These are phyloP conservation scores for Psittacula echo DNA, from an alignment of 2,797 vertebrate species.

Conservation along the genomic window DNA sequence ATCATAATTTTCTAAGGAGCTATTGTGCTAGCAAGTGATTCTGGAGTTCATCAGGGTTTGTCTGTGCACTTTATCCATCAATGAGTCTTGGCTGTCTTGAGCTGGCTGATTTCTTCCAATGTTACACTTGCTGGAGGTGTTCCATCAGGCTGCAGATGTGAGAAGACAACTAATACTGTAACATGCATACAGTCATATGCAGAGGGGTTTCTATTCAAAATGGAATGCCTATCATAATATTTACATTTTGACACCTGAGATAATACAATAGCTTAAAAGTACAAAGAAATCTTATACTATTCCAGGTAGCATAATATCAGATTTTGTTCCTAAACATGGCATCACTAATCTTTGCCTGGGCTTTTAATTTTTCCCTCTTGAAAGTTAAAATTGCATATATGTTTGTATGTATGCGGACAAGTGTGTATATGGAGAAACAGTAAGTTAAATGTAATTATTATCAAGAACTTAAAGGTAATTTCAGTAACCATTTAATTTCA, in stretches of 20 bases:
- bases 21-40: neutral
- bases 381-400: neutral
- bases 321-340: neutral
- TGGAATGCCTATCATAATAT: neutral
- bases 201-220: neutral
- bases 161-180: neutral
- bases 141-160: neutral
- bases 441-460: neutral
- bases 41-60: neutral
- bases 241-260: neutral
- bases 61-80: neutral
- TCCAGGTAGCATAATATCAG: neutral
- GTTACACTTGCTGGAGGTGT: neutral
- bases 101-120: neutral
- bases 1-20: neutral
- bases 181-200: neutral
- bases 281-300: neutral
- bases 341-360: neutral
- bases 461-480: neutral
- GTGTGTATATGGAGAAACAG: neutral
- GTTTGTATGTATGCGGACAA: neutral
- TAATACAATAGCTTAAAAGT: neutral
- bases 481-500: constrained; percentile 2
- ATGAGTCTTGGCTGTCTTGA: neutral
- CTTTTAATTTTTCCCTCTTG: neutral